Evolutionary conservation across 2,113 vertebrate genomes (phyloP), one percentile per base, ranked within the genome.

Genomic region (Aplodontia rufa): DNA sequence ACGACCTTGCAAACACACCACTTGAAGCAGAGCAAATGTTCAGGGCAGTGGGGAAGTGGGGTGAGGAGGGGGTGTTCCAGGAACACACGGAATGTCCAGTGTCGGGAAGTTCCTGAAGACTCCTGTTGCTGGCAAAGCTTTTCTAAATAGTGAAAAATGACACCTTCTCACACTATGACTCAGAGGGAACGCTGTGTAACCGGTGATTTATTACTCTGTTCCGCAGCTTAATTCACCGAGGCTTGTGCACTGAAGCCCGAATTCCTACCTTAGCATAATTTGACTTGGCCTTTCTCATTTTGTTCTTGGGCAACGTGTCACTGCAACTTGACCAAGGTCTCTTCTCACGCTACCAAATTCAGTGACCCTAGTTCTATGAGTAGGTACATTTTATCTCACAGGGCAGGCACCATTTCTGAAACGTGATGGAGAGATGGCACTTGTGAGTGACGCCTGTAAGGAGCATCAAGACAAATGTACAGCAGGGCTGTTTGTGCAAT

Each of bases 101-200:
- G 47, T 89, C 89, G 87, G 91, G 74, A 83, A 89, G 79, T 62
- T 90, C 28, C 80, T n/a, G 42, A 83, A 72, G 51, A 78, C 26
- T 82, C 91, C 62, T 79, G 90, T 58, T 40, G 0, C 81, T 64
- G 84, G 49, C 51, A 45, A 12, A 85, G 51, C 72, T 94, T 69
- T 88, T 96, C 8, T 58, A 71, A 91, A 87, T 45, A 68, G 74
- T 97, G 85, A 94, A 86, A 96, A 97, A 75, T 49, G 58, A 79
- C 40, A 66, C 19, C 51, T 35, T 92, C 66, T 68, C 64, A 72
- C 71, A 71, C 71, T 24, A 14, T 96, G 96, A 94, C 85, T 97
- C 92, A 97, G 81, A 95, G 69, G 85, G 97, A 97, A 96, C 69
- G 79, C 35, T 82, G 53, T 93, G 93, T 60, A 83, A 93, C 88